Percentiles rank a stretch among this genome's conserved stretches.
phyloP scores from a whole-genome alignment of 1,140 invertebrate genomes.

The Heliconius melpomene region DNA sequence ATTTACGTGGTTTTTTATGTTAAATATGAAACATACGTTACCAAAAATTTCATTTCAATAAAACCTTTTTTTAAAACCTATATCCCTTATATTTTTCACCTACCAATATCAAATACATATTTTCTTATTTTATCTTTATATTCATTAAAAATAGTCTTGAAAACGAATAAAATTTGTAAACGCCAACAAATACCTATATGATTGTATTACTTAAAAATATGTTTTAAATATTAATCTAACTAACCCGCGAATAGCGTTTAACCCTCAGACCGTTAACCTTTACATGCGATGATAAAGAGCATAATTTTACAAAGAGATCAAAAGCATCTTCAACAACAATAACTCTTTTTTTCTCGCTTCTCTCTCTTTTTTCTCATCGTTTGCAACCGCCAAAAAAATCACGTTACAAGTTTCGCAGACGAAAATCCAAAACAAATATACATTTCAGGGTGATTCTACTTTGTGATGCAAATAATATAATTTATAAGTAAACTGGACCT shows the following conservation, averaged over 20 bases:
- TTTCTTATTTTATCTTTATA: no score
- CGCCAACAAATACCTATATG: no score
- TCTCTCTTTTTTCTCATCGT: conserved; percentile 4
- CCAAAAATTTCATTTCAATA: no score
- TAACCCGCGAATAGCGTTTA: not conserved
- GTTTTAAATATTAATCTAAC: no score
- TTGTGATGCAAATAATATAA: conserved; percentile 36
- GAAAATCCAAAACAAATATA: conserved; percentile 21
- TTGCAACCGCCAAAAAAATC: conserved; percentile 10
- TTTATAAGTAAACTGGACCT: conserved; percentile 47
- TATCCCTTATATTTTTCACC: no score
- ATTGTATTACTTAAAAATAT: no score
- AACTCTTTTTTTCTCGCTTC: not conserved
- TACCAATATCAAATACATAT: no score
- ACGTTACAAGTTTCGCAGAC: conserved; percentile 29
- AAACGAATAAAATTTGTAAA: no score
- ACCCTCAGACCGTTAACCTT: not conserved
- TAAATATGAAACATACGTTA: no score
- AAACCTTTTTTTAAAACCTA: no score
- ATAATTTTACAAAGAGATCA: not conserved
- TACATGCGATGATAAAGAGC: not conserved
- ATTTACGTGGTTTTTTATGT: no score
- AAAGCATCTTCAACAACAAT: conserved; percentile 3
- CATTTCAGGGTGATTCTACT: conserved; percentile 20
- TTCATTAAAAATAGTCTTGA: no score